Conservation (phyloP, 2,888 invertebrate genomes). For the Lucinisca nassula region DNA sequence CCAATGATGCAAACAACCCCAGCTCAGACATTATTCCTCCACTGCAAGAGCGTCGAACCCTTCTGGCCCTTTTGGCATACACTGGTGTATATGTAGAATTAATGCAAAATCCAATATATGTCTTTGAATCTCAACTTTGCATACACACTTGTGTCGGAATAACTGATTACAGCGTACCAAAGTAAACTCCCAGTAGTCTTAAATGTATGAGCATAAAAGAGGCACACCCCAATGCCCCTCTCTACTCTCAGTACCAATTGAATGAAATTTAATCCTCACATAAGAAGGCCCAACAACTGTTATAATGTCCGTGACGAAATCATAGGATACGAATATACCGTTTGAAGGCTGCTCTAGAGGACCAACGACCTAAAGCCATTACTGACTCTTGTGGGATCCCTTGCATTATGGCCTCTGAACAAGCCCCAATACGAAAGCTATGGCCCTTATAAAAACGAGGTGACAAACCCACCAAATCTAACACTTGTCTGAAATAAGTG, state of each 20-base stretch:
- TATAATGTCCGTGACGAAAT: too few species aligned
- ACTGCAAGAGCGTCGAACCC: too few species aligned
- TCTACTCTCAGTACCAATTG: not conserved
- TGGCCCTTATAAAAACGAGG: not conserved
- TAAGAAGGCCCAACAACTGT: not conserved
- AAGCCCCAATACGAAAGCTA: constrained; percentile 4
- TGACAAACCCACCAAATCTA: not conserved
- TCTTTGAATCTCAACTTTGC: too few species aligned
- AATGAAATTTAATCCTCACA: not conserved
- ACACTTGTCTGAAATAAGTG: not conserved
- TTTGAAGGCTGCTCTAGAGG: not conserved
- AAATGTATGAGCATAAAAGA: too few species aligned
- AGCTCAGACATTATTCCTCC: not conserved
- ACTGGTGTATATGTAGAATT: too few species aligned
- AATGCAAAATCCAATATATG: too few species aligned
- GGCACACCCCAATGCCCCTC: not conserved
- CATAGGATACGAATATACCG: not conserved
- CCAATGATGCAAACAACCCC: not conserved
- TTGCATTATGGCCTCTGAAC: not conserved
- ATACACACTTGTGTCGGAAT: too few species aligned
- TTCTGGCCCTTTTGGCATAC: too few species aligned
- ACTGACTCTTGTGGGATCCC: not conserved
- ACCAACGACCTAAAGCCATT: constrained; percentile 10
- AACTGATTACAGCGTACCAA: too few species aligned
- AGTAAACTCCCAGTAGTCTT: too few species aligned